Conservation (phyloP, 2,797 vertebrate species). For the Varecia variegata region DNA sequence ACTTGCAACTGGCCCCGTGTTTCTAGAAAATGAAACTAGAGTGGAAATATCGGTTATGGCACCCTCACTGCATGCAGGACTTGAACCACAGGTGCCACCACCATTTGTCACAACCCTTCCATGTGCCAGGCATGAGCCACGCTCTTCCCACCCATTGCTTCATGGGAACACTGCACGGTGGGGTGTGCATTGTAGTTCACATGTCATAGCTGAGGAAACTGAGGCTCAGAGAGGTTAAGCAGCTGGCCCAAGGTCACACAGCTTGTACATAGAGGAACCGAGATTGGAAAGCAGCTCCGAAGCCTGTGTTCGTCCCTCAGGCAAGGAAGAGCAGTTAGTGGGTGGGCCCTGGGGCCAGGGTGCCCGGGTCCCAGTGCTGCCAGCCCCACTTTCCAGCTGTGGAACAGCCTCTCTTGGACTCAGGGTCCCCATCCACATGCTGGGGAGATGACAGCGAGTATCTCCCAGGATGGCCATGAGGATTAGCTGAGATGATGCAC, state of each 20-base stretch:
- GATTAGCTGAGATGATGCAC: fast-evolving
- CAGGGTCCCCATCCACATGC: neutral
- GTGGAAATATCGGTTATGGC: fast-evolving
- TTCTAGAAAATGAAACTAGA: neutral
- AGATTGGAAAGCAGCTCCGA: neutral
- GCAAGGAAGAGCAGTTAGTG: fast-evolving
- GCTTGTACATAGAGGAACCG: fast-evolving
- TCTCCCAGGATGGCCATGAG: fast-evolving
- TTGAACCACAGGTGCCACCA: fast-evolving
- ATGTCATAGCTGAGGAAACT: fast-evolving
- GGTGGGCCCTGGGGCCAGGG: neutral
- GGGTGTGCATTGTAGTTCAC: neutral
- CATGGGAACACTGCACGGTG: neutral
- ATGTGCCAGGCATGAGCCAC: fast-evolving
- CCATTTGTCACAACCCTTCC: fast-evolving
- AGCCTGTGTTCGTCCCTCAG: fast-evolving
- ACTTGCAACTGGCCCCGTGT: fast-evolving
- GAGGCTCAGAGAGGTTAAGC: neutral
- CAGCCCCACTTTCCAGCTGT: neutral
- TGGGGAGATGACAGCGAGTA: fast-evolving
- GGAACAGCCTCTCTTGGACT: neutral
- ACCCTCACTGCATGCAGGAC: fast-evolving
- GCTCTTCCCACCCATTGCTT: neutral
- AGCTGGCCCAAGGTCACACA: neutral
- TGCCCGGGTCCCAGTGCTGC: fast-evolving